Base-by-base conservation (phyloP, 2,888 invertebrate species). In the Macropis europaea region DNA sequence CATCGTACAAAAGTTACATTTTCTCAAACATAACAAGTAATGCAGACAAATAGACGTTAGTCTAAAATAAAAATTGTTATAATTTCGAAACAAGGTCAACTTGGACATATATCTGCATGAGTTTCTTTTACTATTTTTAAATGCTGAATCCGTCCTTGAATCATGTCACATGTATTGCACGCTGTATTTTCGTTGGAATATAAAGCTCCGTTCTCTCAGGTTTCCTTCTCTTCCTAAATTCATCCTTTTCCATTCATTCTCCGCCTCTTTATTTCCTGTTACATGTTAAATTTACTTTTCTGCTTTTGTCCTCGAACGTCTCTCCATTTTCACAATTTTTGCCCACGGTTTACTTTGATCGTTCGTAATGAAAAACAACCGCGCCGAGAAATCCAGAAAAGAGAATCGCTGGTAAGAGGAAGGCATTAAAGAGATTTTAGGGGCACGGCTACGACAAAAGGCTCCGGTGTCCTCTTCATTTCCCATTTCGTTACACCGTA, bases 261-360 rank as follows among this genome's bases (percentile, higher is more conserved):
- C n/a, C 13, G n/a, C n/a, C n/a, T n/a, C 7, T 26, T 9, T 13
- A n/a, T 38, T 19, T 22, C 7, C 11, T 32, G 17, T 9, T 9
- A 13, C n/a, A 26, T 11, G 6, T 36, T 30, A 42, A 61, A 60
- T 61, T 66, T 66, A 30, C 40, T 48, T 61, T 34, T 13, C 32
- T 11, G 19, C 42, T 42, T 59, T 38, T 32, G 61, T 50, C 42
- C 13, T 6, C 28, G 4, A 13, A 22, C 42, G 52, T 34, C 24
- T 34, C 15, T 19, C 32, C 19, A 24, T 47, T 61, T 42, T 24
- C 38, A 36, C 5, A 13, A 15, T 30, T 43, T 42, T 45, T 56
- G 53, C 54, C 38, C 47, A 32, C 56, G 63, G 62, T 73, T 73
- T 64, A 64, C 64, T 73, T 73, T 64, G 77, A 73, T 69, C 68